phyloP scores from a whole-genome alignment of 2,888 invertebrate species.

The Glaucopsyche alexis region DNA sequence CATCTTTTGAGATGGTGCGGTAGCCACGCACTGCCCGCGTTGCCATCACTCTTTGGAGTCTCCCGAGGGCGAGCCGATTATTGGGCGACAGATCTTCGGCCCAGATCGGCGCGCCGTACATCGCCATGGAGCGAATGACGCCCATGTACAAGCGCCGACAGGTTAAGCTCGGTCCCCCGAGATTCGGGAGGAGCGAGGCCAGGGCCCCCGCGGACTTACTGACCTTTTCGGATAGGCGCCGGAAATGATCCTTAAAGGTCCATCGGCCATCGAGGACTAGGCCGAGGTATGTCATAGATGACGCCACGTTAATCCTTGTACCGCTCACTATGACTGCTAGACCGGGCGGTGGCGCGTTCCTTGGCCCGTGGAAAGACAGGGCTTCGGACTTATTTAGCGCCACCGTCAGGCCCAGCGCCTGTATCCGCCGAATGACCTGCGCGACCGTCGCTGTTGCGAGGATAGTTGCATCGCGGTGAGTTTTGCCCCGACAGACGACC shows the following conservation, averaged over 20 bases:
- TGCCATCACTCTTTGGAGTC: no score
- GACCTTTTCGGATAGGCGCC: neutral
- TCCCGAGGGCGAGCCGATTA: no score
- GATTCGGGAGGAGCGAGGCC: neutral
- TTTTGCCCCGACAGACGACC: no score
- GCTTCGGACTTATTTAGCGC: neutral
- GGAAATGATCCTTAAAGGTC: neutral
- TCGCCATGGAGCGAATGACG: neutral
- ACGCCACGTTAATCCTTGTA: neutral
- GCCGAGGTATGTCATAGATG: neutral
- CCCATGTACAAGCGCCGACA: neutral
- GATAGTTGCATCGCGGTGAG: fast-evolving
- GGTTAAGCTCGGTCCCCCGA: neutral
- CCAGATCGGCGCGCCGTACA: neutral
- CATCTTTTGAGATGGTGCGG: no score
- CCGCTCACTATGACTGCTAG: neutral
- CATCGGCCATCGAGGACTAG: neutral
- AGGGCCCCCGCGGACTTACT: neutral
- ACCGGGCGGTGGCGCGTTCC: neutral
- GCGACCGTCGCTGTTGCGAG: no score
- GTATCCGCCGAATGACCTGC: no score
- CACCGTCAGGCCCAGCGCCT: no score
- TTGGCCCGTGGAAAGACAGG: neutral
- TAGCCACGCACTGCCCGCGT: no score
- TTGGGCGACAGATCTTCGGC: no score